These are phyloP conservation scores for Riparia riparia DNA, from an alignment of 2,113 vertebrate genomes.

Conservation along the genomic window DNA sequence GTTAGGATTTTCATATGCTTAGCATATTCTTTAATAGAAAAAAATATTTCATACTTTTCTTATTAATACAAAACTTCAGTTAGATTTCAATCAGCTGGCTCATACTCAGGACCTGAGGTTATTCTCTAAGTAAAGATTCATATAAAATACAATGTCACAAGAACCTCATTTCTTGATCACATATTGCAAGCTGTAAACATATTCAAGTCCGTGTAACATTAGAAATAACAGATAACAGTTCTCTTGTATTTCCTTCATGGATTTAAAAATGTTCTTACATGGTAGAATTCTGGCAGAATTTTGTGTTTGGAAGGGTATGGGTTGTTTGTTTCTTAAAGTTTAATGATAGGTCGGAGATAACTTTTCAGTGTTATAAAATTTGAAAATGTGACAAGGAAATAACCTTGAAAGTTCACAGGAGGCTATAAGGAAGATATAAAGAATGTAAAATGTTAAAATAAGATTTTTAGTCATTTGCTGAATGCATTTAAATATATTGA, in stretches of 20 bases:
- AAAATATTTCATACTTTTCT: not conserved
- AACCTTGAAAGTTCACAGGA: not conserved
- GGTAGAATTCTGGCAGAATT: not conserved
- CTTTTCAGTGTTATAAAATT: not conserved
- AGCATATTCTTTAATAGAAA: not conserved
- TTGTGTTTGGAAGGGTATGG: not conserved
- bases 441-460: not conserved
- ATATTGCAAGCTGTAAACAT: not conserved
- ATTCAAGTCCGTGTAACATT: not conserved
- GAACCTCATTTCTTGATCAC: not conserved
- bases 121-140: not conserved
- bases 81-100: not conserved
- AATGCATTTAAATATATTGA: constrained; percentile 46
- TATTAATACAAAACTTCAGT: not conserved
- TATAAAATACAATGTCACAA: not conserved
- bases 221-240: not conserved
- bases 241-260: not conserved
- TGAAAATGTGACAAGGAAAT: not conserved
- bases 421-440: not conserved
- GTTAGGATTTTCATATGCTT: not conserved
- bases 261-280: not conserved
- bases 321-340: not conserved
- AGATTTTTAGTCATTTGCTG: not conserved
- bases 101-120: not conserved
- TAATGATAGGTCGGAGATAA: not conserved